Evolutionary conservation across 37 sponge, comb jelly and placozoan species (phyloP), one percentile per base, ranked within the genome.

Genomic region (Lycopodina hypogea): DNA sequence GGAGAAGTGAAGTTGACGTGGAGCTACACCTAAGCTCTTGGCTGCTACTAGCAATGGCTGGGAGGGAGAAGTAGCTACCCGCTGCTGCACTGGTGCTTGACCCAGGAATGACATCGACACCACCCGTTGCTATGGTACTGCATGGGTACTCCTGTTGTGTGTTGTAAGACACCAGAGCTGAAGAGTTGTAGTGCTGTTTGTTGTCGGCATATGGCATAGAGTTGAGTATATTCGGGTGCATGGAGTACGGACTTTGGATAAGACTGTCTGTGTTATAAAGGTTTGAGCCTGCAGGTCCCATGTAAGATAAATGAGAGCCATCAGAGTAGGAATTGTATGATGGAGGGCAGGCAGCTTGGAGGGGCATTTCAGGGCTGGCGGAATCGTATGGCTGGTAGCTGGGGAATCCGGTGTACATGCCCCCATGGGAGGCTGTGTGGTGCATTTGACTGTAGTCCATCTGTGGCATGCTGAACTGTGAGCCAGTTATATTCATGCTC

Each of bases 281-380:
- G n/a, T 64, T 21, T 28, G 77, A 77, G 64, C 77, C 64, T 22
- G 64, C 33, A 45, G 77, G 77, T n/a, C n/a, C n/a, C 7, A 63
- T 15, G 26, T 61, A 77, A 12, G 64, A 35, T 14, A 50, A 42
- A 22, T 28, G 65, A 12, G 77, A 8, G n/a, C 19, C 29, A 40
- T 48, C 65, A 42, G 77, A 45, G 48, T 77, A 77, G 8, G 42
- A 3, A 37, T 77, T 77, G 29, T 63, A 77, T 61, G 77, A 41
- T 48, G 77, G 77, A 77, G 77, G 50, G 37, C 45, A 77, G 45
- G 64, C 35, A 45, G 74, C 22, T 51, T 73, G 74, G 1, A 33
- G 14, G 24, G 53, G 55, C 36, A 55, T 33, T 12, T 35, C 48
- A 19, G 53, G 56, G n/a, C 35, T 65, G 40, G 58, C 4, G 24